Conservation (phyloP, 2,797 vertebrate genomes). For the Aselliscus stoliczkanus region DNA sequence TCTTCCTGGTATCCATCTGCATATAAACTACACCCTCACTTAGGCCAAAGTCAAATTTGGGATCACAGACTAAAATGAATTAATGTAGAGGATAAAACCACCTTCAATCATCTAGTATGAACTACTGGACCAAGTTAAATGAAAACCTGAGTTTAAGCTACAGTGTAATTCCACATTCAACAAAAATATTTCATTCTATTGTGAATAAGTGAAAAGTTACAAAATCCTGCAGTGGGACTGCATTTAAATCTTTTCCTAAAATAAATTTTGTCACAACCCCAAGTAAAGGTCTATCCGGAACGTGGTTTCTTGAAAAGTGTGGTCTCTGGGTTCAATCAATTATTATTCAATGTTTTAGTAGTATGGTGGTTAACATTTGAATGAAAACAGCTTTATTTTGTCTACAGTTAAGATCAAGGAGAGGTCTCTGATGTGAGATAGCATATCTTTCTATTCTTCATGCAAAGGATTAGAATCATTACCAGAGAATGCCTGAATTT, state of each 20-base stretch:
- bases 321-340: slow-evolving; percentile 24
- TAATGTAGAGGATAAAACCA: background rate
- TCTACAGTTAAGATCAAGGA: slow-evolving; percentile 58
- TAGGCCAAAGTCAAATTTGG: background rate
- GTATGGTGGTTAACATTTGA: slow-evolving; percentile 43
- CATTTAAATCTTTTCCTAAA: slow-evolving; percentile 49
- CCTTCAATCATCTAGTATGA: background rate
- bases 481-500: slow-evolving; percentile 71
- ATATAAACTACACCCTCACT: background rate
- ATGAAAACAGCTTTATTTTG: slow-evolving; percentile 66
- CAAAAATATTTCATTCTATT: slow-evolving; percentile 36
- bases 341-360: background rate
- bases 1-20: background rate
- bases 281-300: slow-evolving; percentile 14
- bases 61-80: background rate
- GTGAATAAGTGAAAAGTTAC: background rate
- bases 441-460: slow-evolving; percentile 68
- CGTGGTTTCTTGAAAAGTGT: slow-evolving; percentile 42
- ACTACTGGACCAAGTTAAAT: background rate
- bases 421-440: slow-evolving; percentile 52
- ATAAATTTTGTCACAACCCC: background rate
- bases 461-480: slow-evolving; percentile 76
- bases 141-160: background rate
- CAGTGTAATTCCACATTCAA: background rate
- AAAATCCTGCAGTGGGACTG: slow-evolving; percentile 29